Percentiles rank a stretch among this genome's conserved stretches.
Evolutionary conservation across 1,140 invertebrate genomes (phyloP).

Genomic region (Eumaeus atala): DNA sequence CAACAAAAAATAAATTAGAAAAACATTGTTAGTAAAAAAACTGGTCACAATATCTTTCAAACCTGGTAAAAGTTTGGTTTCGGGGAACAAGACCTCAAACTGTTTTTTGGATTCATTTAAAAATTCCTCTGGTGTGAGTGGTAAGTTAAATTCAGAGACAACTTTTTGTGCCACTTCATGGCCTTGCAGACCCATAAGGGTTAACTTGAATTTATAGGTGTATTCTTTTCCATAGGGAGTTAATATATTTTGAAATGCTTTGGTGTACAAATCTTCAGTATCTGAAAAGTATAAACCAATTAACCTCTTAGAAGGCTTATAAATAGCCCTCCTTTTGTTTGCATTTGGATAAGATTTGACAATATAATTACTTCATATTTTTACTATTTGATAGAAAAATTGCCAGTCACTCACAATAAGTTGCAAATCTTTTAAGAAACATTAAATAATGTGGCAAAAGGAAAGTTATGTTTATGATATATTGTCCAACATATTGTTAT

Average conservation of each 20-base stretch:
- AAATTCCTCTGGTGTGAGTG: conserved; percentile 82
- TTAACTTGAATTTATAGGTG: conserved; percentile 84
- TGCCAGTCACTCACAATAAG: no score
- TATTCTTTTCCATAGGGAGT: conserved; percentile 82
- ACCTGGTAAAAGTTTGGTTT: conserved; percentile 80
- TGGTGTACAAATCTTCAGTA: conserved; percentile 85
- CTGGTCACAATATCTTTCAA: conserved; percentile 6
- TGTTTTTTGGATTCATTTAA: conserved; percentile 49
- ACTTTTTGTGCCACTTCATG: conserved; percentile 76
- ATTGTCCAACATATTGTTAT: no score
- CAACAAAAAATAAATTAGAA: no score
- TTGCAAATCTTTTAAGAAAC: no score
- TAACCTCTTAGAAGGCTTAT: no score
- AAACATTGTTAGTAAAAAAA: no score
- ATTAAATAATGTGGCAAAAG: no score
- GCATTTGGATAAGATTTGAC: no score
- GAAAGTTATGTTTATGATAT: no score
- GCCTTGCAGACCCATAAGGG: conserved; percentile 84
- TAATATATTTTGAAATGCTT: conserved; percentile 81
- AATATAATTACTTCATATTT: no score
- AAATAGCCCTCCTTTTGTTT: no score
- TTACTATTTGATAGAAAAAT: no score
- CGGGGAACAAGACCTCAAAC: conserved; percentile 77
- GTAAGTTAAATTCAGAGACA: conserved; percentile 80
- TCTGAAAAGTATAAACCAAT: conserved; percentile 74